phyloP scores from a whole-genome alignment of 2,797 vertebrate species.

The Intellagama lesueurii region DNA sequence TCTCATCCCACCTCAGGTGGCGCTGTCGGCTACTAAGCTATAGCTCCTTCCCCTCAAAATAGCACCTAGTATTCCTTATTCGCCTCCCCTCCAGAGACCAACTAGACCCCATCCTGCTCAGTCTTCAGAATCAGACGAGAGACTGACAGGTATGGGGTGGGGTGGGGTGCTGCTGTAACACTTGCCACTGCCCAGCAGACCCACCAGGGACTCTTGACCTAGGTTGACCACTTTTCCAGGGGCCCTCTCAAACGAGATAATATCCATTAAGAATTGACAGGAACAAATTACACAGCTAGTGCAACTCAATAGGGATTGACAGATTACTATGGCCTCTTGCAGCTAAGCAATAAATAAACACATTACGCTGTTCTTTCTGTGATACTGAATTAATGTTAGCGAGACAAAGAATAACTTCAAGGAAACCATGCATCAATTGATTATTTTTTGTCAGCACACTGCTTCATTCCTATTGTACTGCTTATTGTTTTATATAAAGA shows the following conservation, averaged over 20 bases:
- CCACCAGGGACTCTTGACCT: neutral
- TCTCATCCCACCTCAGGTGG: too few species aligned
- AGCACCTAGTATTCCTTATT: too few species aligned
- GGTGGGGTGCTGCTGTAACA: neutral
- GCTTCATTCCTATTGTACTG: conserved; percentile 7
- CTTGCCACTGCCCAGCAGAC: neutral
- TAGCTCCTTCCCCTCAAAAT: too few species aligned
- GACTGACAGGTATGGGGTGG: too few species aligned
- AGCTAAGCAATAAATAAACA: conserved; percentile 39
- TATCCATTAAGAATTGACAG: neutral
- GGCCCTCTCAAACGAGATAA: neutral
- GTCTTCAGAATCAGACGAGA: too few species aligned
- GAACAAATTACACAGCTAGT: neutral
- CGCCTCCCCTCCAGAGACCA: too few species aligned
- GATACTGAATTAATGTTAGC: conserved; percentile 38
- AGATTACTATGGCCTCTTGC: conserved; percentile 11
- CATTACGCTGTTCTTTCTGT: conserved; percentile 18
- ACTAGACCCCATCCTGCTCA: too few species aligned
- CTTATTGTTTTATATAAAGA: conserved; percentile 39
- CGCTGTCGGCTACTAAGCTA: too few species aligned
- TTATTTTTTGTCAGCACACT: neutral
- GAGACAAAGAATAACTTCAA: conserved; percentile 31
- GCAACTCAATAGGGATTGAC: conserved; percentile 26
- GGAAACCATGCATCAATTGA: neutral
- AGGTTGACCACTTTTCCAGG: neutral